Evolutionary conservation across 2,113 vertebrate genomes (phyloP).

Genomic region (Meles meles): DNA sequence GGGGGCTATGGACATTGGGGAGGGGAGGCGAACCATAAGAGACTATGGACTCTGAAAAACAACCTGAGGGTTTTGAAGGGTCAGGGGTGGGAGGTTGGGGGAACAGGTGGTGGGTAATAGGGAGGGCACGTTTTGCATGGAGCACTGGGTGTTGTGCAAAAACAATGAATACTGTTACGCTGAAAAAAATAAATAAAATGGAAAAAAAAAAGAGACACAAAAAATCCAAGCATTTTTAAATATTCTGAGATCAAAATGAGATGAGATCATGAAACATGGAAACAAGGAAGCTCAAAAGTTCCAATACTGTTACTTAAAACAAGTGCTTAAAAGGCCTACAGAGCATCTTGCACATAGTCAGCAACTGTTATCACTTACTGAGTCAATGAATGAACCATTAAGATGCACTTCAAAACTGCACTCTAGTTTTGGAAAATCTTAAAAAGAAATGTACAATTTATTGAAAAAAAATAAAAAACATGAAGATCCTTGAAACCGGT

Average conservation of each 20-base stretch:
- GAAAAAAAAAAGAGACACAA: neutral
- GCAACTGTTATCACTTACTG: neutral
- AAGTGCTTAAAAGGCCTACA: neutral
- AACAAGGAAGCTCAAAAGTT: neutral
- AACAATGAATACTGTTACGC: too few species aligned
- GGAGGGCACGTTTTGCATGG: too few species aligned
- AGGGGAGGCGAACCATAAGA: too few species aligned
- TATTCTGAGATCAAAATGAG: neutral
- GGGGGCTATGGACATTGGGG: too few species aligned
- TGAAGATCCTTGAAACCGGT: neutral
- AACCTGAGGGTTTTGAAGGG: too few species aligned
- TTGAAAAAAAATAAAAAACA: too few species aligned
- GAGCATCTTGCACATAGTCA: neutral
- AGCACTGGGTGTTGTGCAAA: too few species aligned
- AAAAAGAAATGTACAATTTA: neutral
- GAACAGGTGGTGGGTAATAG: too few species aligned
- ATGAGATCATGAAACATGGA: neutral
- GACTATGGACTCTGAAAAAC: too few species aligned
- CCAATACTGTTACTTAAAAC: neutral
- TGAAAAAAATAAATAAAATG: too few species aligned
- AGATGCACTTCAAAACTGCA: neutral
- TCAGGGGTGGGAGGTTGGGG: too few species aligned
- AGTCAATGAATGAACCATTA: neutral
- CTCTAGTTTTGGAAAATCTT: neutral
- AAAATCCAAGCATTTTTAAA: neutral